These are phyloP conservation scores for Acropora tenuis DNA, from an alignment of 64 coral and sea anemone genomes.

Conservation along the genomic window DNA sequence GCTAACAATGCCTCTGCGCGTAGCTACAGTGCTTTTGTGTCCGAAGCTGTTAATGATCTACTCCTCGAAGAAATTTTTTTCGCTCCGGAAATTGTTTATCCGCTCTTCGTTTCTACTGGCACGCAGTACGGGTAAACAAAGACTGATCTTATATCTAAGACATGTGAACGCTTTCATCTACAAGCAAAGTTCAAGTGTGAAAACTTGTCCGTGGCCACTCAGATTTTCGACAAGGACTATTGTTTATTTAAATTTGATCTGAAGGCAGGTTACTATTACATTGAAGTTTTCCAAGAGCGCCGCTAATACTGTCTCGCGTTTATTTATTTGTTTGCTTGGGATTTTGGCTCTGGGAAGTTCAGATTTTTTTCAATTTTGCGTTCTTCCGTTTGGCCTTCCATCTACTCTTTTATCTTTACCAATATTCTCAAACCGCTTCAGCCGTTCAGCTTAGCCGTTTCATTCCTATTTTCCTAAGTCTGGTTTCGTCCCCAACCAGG, in stretches of 20 bases:
- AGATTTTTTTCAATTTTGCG: slow-evolving; percentile 40
- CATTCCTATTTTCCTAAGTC: slow-evolving; percentile 13
- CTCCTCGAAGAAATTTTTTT: slow-evolving; percentile 19
- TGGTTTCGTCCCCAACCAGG: slow-evolving; percentile 45
- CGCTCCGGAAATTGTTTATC: not conserved
- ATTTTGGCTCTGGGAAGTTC: not conserved
- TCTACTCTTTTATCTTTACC: slow-evolving; percentile 35
- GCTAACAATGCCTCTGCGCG: no score
- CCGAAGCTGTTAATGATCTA: not conserved
- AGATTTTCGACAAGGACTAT: not conserved
- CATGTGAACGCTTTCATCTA: slow-evolving; percentile 32
- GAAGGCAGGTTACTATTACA: slow-evolving; percentile 20
- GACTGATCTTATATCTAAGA: slow-evolving; percentile 34
- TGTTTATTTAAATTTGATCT: slow-evolving; percentile 36
- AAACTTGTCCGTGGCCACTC: not conserved
- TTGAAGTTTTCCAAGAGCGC: not conserved
- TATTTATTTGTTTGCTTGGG: not conserved
- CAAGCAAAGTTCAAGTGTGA: slow-evolving; percentile 34
- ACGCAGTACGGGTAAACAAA: slow-evolving; percentile 3
- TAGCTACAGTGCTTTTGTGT: no score
- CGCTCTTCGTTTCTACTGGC: slow-evolving; percentile 23
- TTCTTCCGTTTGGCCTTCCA: slow-evolving; percentile 32
- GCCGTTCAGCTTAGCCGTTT: not conserved
- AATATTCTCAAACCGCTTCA: slow-evolving; percentile 1
- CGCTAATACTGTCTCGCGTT: not conserved